Conservation (phyloP, 2,113 vertebrate genomes). For the Uria lomvia region DNA sequence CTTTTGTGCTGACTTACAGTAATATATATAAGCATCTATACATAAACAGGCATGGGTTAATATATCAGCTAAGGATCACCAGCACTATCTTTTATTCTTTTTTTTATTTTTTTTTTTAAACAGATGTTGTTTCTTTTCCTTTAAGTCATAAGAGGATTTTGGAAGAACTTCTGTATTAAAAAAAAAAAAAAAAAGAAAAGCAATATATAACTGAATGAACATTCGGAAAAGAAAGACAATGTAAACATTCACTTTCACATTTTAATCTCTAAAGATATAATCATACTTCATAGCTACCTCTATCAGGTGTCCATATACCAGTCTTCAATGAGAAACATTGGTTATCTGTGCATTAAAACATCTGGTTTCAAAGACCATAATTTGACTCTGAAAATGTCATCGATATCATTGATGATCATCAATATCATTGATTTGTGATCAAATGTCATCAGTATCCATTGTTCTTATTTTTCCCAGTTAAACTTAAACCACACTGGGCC, state of each 20-base stretch:
- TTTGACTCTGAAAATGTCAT: neutral
- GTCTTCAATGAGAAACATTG: neutral
- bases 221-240: neutral
- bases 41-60: neutral
- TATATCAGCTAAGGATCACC: neutral
- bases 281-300: neutral
- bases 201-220: neutral
- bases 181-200: neutral
- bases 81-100: neutral
- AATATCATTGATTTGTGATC: neutral
- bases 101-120: neutral
- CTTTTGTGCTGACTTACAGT: neutral
- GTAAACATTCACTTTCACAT: neutral
- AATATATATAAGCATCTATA: neutral
- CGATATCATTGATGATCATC: no score
- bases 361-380: neutral
- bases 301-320: neutral
- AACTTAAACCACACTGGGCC: neutral
- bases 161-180: neutral
- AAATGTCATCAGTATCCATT: neutral
- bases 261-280: neutral
- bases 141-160: neutral
- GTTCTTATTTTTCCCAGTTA: neutral
- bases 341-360: neutral
- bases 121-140: neutral